Conservation (phyloP, 2,113 vertebrate genomes). For the Chloropsis cyanopogon region DNA sequence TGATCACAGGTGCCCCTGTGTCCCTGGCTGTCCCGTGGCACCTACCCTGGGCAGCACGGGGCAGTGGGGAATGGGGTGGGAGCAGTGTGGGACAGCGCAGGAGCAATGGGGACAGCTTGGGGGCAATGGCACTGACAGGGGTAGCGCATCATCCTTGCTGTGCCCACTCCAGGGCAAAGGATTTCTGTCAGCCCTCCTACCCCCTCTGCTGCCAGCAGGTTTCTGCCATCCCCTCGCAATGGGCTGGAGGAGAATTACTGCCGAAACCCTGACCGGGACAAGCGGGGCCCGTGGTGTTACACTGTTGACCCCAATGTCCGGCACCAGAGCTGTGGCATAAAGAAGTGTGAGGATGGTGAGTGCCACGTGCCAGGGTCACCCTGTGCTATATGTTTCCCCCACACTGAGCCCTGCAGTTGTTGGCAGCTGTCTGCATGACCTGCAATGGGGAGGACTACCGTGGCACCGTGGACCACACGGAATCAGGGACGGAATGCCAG, state of each 20-base stretch:
- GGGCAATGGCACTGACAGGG: not conserved
- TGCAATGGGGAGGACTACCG: conserved; percentile 95
- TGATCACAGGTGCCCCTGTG: conserved; percentile 82
- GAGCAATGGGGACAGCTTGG: not conserved
- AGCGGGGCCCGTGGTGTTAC: conserved; percentile 93
- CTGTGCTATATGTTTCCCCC: fast-evolving
- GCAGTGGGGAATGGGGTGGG: not conserved
- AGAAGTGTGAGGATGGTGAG: conserved; percentile 86
- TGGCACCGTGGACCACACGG: conserved; percentile 85
- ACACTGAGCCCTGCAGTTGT: not conserved
- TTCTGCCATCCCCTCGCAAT: conserved; percentile 78
- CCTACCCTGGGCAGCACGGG: not conserved
- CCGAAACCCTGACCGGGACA: conserved; percentile 89
- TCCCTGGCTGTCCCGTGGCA: not conserved
- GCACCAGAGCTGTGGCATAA: conserved; percentile 88
- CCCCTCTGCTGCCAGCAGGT: conserved; percentile 68
- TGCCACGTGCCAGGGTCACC: no score
- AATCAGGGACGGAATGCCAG: conserved; percentile 87
- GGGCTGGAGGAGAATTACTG: conserved; percentile 94
- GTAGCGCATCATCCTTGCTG: not conserved
- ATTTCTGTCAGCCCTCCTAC: not conserved
- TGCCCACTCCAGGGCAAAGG: fast-evolving
- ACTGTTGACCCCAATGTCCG: conserved; percentile 80
- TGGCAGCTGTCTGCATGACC: conserved; percentile 82
- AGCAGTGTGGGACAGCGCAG: not conserved